A percentile compares a stretch with the other conserved stretches of the same genome.
These are phyloP conservation scores for Circaetus gallicus DNA, from an alignment of 2,113 vertebrate genomes.

Conservation along the genomic window DNA sequence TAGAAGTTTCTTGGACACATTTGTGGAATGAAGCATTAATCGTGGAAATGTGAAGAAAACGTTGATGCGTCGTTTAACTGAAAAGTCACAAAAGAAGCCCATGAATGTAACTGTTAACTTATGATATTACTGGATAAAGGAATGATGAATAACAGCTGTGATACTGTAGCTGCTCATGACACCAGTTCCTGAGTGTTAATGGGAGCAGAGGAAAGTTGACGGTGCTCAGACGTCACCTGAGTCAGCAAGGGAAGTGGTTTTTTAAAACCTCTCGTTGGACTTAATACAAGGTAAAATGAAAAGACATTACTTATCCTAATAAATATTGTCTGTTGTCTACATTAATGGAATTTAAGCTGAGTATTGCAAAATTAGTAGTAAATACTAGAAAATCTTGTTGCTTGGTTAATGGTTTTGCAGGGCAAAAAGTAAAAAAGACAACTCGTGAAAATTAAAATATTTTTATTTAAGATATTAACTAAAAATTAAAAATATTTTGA, in stretches of 20 bases:
- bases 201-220: not conserved
- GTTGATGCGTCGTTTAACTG: not conserved
- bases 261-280: not conserved
- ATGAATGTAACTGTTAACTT: not conserved
- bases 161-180: not conserved
- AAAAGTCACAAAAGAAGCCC: not conserved
- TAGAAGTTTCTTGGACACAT: not conserved
- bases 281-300: not conserved
- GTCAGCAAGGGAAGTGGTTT: not conserved
- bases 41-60: not conserved
- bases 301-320: not conserved
- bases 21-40: not conserved
- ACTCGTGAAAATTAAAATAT: not conserved
- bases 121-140: not conserved
- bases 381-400: not conserved
- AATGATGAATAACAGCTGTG: not conserved
- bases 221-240: not conserved
- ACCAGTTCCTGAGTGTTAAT: not conserved
- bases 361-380: not conserved
- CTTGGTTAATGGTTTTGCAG: not conserved
- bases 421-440: not conserved
- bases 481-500: not conserved
- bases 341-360: not conserved
- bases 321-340: not conserved
- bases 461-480: not conserved